Evolutionary conservation across 2,113 vertebrate genomes (phyloP).

Genomic region (Hippopotamus amphibius): DNA sequence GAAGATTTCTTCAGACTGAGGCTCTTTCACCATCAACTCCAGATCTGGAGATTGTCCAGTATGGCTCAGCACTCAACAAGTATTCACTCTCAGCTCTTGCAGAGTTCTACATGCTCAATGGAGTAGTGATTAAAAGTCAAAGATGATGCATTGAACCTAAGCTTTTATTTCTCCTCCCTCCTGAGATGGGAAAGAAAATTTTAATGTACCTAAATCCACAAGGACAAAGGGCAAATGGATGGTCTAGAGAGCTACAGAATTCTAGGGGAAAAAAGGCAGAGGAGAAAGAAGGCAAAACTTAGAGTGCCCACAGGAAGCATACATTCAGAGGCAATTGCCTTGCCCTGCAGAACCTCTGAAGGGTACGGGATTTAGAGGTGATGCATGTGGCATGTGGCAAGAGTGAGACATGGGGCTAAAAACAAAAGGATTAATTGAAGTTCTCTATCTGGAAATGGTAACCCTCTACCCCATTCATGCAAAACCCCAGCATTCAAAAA

Average conservation of each 20-base stretch:
- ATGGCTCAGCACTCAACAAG: neutral
- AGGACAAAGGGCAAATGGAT: neutral
- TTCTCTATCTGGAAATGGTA: neutral
- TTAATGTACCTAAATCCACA: neutral
- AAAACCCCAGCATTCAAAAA: neutral
- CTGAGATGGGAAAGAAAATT: neutral
- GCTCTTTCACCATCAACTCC: neutral
- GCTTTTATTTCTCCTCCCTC: slow-evolving; percentile 9
- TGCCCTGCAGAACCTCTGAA: neutral
- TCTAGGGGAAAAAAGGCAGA: neutral
- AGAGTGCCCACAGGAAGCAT: neutral
- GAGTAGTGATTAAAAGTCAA: neutral
- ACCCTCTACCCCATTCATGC: neutral
- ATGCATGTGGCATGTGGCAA: neutral
- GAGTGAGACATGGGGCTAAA: neutral
- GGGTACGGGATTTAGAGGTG: neutral
- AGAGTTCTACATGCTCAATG: neutral
- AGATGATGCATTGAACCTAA: neutral
- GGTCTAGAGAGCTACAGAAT: neutral
- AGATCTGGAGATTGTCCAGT: neutral
- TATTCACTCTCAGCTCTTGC: neutral
- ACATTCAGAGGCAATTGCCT: neutral
- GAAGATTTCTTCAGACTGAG: neutral
- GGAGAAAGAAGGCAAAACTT: neutral
- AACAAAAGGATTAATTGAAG: neutral